Base-by-base conservation (phyloP, 2,888 invertebrate species). In the Chesias legatella region DNA sequence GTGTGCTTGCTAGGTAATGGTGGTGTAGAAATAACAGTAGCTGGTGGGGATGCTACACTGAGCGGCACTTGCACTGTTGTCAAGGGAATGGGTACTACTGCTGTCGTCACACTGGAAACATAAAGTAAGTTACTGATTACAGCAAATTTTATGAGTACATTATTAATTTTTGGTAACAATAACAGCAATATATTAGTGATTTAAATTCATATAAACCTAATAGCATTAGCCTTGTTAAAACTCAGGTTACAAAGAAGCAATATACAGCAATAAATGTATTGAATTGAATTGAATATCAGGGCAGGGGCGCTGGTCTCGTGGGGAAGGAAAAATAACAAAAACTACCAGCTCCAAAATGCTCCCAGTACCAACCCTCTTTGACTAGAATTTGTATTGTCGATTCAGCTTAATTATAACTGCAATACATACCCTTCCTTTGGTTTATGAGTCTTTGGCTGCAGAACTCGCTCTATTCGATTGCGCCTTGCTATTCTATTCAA, bases 391-490 rank as follows among this genome's bases (percentile, higher is more conserved):
- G n/a, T 17, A 17, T 17, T 2, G 3, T 3, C 5, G 13, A 5
- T 17, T 17, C 5, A 17, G 5, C 13, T 17, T 17, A 17, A 17
- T 17, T 17, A 17, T 22, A 5, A 5, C 7, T 1, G n/a, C n/a
- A 17, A 32, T 25, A 77, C 81, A 74, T 72, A 85, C 84, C 66
- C 72, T 51, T 85, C 85, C 69, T 82, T 85, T 70, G 82, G 81
- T 51, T 78, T 53, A 37, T 30, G 82, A 26, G 63, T 79, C 79
- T 85, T 86, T 81, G 84, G 82, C 22, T 35, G 44, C 54, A 76
- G 56, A 51, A 68, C 58, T 67, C 74, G 75, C 40, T 75, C 72
- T 39, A 63, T 54, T 48, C 61, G 57, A 42, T 53, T 60, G 40
- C 43, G 41, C 43, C 63, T 57, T 13, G 63, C 57, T 22, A n/a